phyloP scores from a whole-genome alignment of 2,797 vertebrate genomes.

The Enteromius trimaculatus region DNA sequence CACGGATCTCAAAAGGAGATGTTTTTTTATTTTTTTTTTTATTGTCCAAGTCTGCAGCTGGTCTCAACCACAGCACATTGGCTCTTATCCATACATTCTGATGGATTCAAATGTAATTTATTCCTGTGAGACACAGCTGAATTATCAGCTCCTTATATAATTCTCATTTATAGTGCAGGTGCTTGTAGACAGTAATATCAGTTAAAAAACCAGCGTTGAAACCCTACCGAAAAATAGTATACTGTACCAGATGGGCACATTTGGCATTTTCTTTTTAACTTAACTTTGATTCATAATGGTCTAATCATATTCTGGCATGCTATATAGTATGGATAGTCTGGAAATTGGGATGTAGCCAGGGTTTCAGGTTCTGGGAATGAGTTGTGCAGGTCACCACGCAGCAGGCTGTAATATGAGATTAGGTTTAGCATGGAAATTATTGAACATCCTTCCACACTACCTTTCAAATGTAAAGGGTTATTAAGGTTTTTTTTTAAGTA shows the following conservation, averaged over 20 bases:
- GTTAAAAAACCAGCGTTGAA: background rate
- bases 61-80: background rate
- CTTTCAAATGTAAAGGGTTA: background rate
- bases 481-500: no score
- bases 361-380: slow-evolving; percentile 33
- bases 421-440: slow-evolving; percentile 19
- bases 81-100: background rate
- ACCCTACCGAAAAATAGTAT: background rate
- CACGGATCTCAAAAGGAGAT: background rate
- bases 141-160: background rate
- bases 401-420: background rate
- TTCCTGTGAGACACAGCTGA: background rate
- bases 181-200: background rate
- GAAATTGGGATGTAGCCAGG: slow-evolving; percentile 16
- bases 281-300: slow-evolving; percentile 2
- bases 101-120: background rate
- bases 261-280: background rate
- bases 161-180: background rate
- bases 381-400: background rate
- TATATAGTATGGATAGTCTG: slow-evolving; percentile 4
- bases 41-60: background rate
- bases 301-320: background rate
- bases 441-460: background rate
- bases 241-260: background rate
- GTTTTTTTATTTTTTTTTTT: background rate